These are phyloP conservation scores for Tachycineta bicolor DNA, from an alignment of 2,113 vertebrate species.

Conservation along the genomic window DNA sequence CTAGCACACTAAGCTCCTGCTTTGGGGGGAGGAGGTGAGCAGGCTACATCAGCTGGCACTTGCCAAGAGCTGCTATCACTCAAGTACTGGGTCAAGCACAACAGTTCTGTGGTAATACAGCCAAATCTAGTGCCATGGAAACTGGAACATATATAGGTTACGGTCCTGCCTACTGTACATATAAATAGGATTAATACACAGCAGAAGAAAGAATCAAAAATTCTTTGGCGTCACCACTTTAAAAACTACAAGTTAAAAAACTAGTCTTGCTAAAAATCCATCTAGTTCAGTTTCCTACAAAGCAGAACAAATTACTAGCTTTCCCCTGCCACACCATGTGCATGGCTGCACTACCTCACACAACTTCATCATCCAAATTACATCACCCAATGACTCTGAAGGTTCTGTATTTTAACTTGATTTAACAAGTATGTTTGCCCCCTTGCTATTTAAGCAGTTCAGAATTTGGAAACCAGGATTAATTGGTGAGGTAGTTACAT, in stretches of 20 bases:
- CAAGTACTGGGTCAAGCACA: background rate
- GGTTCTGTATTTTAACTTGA: background rate
- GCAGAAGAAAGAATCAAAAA: background rate
- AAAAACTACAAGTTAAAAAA: background rate
- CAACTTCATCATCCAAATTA: background rate
- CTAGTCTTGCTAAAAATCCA: background rate
- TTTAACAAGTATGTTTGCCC: background rate
- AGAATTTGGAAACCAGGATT: background rate
- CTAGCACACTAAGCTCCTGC: background rate
- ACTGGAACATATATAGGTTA: background rate
- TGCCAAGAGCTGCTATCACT: background rate
- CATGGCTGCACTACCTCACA: background rate
- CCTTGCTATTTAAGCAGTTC: background rate
- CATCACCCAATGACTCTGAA: background rate
- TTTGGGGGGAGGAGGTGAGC: background rate
- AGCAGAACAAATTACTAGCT: background rate
- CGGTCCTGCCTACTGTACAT: background rate
- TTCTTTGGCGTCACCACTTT: background rate
- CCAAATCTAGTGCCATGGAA: background rate
- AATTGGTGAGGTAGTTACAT: background rate
- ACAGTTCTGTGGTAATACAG: background rate
- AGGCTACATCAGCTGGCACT: rapidly evolving
- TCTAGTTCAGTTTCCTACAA: background rate
- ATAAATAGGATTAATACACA: background rate
- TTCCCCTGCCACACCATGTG: background rate